A percentile compares a stretch with the other conserved stretches of the same genome.
These are phyloP conservation scores for Anarsia innoxiella DNA, from an alignment of 2,888 invertebrate genomes.

Conservation along the genomic window DNA sequence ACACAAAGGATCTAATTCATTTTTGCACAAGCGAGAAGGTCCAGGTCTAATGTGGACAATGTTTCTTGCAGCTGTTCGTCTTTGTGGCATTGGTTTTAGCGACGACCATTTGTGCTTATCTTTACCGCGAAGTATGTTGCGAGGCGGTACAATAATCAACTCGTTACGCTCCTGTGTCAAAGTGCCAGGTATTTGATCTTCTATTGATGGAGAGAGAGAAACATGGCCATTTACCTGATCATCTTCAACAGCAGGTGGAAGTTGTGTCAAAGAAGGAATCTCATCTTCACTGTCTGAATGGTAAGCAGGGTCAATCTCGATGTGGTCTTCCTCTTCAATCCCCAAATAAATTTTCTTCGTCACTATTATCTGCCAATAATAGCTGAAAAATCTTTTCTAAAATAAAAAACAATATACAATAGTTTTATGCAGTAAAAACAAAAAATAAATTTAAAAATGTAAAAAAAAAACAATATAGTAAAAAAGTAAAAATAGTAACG, in stretches of 20 bases:
- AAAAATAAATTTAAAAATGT: too few species aligned
- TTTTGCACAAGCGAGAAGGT: neutral
- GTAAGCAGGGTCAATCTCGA: neutral
- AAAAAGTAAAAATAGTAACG: too few species aligned
- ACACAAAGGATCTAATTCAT: neutral
- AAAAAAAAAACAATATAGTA: too few species aligned
- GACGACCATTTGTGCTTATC: neutral
- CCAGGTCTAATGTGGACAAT: neutral
- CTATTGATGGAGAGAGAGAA: neutral
- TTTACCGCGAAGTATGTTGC: neutral
- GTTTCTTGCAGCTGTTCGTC: neutral
- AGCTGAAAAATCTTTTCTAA: conserved; percentile 2
- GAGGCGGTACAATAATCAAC: neutral
- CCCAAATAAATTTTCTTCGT: conserved; percentile 4
- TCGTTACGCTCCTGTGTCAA: neutral
- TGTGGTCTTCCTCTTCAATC: conserved; percentile 1
- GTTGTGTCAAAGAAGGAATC: neutral
- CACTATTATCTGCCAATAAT: conserved; percentile 3
- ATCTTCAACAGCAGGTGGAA: neutral
- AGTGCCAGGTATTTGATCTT: neutral
- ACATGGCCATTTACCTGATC: neutral
- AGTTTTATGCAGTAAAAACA: conserved; percentile 1
- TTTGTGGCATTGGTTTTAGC: neutral
- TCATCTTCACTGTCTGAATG: neutral
- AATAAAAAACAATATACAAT: conserved; percentile 5